phyloP scores from a whole-genome alignment of 2,113 vertebrate genomes.

The Bostrychus sinensis region DNA sequence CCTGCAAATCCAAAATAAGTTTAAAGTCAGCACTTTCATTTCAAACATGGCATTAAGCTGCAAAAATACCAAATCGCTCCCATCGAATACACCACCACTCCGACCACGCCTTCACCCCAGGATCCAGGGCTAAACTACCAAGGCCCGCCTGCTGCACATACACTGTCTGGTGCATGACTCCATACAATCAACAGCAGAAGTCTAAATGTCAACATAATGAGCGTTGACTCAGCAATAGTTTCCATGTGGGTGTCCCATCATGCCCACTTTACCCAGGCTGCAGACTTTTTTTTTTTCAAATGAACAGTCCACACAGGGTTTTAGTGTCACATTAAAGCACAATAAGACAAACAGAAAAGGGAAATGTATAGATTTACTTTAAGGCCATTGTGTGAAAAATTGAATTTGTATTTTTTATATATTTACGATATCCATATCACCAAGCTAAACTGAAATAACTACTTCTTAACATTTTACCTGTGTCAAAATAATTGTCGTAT shows the following conservation, averaged over 20 bases:
- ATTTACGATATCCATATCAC: too few relatives aligned
- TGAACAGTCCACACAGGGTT: not conserved
- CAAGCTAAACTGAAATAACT: too few relatives aligned
- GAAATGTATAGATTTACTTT: too few relatives aligned
- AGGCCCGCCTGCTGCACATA: not conserved
- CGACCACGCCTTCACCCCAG: conserved; percentile 56
- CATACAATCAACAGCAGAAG: conserved; percentile 10
- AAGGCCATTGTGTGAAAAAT: too few relatives aligned
- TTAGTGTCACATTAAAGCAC: too few relatives aligned
- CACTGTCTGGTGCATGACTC: conserved; percentile 9
- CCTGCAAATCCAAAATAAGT: conserved; percentile 62
- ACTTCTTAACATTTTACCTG: too few relatives aligned
- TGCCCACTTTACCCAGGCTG: not conserved
- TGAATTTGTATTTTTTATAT: too few relatives aligned
- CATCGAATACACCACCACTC: conserved; percentile 62
- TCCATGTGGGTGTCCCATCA: conserved; percentile 48
- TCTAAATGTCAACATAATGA: not conserved
- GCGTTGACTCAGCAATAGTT: conserved; percentile 62
- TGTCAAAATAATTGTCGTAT: too few relatives aligned
- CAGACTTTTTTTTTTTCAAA: not conserved
- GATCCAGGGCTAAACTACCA: conserved; percentile 45
- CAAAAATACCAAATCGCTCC: conserved; percentile 64
- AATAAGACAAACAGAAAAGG: too few relatives aligned
- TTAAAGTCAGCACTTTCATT: conserved; percentile 65
- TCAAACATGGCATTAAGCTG: conserved; percentile 70